Conservation (phyloP, 1,140 invertebrate genomes). For the Orius insidiosus region DNA sequence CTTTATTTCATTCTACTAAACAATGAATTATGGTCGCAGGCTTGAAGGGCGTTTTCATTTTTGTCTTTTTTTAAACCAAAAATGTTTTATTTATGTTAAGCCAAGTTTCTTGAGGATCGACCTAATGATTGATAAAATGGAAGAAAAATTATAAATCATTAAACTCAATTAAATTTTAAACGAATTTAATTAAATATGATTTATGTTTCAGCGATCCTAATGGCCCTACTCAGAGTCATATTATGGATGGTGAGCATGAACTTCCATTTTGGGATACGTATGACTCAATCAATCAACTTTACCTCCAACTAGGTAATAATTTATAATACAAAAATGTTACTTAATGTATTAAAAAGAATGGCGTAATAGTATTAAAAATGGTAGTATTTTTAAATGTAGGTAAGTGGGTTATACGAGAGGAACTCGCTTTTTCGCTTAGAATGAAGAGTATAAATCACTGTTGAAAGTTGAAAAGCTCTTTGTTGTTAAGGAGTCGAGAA, state of each 20-base stretch:
- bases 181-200: not conserved
- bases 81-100: not conserved
- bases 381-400: not conserved
- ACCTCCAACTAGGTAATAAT: slow-evolving; percentile 56
- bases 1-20: no score
- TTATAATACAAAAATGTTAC: not conserved
- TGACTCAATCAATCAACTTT: slow-evolving; percentile 74
- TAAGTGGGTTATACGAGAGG: not conserved
- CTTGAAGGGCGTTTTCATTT: no score
- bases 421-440: not conserved
- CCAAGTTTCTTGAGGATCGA: not conserved
- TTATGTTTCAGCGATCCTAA: slow-evolving; percentile 46
- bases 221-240: slow-evolving; percentile 22
- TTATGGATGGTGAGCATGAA: slow-evolving; percentile 20
- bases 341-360: not conserved
- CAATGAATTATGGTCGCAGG: no score
- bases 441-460: not conserved
- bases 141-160: no score
- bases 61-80: no score
- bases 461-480: not conserved
- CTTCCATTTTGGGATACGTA: slow-evolving; percentile 73
- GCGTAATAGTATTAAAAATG: not conserved
- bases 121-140: no score
- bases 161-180: no score
- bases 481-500: no score